Conservation (phyloP, 2,888 invertebrate genomes). For the Napeogenes sylphis region DNA sequence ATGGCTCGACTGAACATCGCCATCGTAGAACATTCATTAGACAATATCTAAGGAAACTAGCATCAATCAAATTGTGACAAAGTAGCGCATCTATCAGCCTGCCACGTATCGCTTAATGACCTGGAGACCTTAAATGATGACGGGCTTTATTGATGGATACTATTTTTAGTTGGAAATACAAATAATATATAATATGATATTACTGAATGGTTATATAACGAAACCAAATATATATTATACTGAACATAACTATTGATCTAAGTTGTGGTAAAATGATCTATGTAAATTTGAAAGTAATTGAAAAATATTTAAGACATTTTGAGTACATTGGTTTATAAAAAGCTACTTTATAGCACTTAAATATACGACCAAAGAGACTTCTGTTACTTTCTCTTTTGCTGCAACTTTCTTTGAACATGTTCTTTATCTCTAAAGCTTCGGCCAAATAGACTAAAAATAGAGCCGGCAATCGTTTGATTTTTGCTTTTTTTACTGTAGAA, state of each 20-base stretch:
- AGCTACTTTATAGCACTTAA: neutral
- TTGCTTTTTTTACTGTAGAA: slow-evolving; percentile 26
- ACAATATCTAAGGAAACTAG: slow-evolving; percentile 25
- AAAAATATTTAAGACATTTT: too few relatives aligned
- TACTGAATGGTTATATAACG: too few relatives aligned
- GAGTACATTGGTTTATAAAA: neutral
- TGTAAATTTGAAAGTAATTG: too few relatives aligned
- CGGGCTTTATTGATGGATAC: slow-evolving; percentile 22
- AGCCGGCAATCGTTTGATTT: slow-evolving; percentile 20
- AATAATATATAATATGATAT: too few relatives aligned
- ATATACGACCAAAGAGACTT: slow-evolving; percentile 7
- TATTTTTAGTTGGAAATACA: slow-evolving; percentile 10
- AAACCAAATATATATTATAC: too few relatives aligned
- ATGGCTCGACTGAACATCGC: slow-evolving; percentile 18
- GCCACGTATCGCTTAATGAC: slow-evolving; percentile 44
- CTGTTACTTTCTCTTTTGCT: slow-evolving; percentile 8
- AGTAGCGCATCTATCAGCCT: slow-evolving; percentile 52
- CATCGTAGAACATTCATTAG: slow-evolving; percentile 31
- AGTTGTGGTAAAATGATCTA: too few relatives aligned
- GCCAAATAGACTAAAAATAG: slow-evolving; percentile 14
- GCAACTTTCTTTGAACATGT: slow-evolving; percentile 8
- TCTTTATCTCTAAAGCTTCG: slow-evolving; percentile 17
- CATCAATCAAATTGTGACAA: slow-evolving; percentile 64
- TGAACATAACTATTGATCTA: too few relatives aligned
- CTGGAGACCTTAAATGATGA: slow-evolving; percentile 33